Evolutionary conservation across 1,140 invertebrate genomes (phyloP), one percentile per base, ranked within the genome.

Genomic region (Hylaeus anthracinus): DNA sequence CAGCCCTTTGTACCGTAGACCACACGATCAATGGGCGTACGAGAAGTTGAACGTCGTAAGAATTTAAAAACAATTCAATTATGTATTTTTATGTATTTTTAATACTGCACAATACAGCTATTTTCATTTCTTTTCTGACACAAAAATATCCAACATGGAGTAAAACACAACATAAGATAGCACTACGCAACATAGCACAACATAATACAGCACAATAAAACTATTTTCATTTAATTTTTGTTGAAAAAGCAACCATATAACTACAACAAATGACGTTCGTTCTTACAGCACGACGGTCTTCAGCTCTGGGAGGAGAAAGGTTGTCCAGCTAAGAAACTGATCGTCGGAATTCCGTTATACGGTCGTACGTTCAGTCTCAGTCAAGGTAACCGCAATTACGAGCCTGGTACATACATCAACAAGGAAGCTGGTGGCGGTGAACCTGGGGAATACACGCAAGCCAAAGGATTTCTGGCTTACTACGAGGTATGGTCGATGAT

Each of bases 271-370:
- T 9, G 0, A 37, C 15, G 4, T n/a, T 51, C 37, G 0, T 39
- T 64, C 61, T 89, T 90, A 55, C 88, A 98, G 97, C 97, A 98
- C 86, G 97, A 98, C 89, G 97, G 97, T 73, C 93, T 98, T 10
- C 94, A 95, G 72, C 91, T 98, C 15, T 99, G 98, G 98, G 96
- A 97, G 77, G 95, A 97, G 83, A 96, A 96, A 92, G 98, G 98
- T 8, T 97, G 97, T 86, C 96, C 97, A 0, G 95, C 96, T 5
- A 96, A 98, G 86, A 98, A 99, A 92, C 93, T 99, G 26, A 95
- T 98, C 1, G 96, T 99, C 39, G 98, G 98, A 12, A 94, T 98
- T 55, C 97, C 97, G 1, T 97, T 97, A 90, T 98, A 98, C 87
- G 97, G 97, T 1, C 95, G 97, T 67, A 96, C 96, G 3, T 98